Conservation (phyloP, 2,797 vertebrate species). For the Eulemur mongoz region DNA sequence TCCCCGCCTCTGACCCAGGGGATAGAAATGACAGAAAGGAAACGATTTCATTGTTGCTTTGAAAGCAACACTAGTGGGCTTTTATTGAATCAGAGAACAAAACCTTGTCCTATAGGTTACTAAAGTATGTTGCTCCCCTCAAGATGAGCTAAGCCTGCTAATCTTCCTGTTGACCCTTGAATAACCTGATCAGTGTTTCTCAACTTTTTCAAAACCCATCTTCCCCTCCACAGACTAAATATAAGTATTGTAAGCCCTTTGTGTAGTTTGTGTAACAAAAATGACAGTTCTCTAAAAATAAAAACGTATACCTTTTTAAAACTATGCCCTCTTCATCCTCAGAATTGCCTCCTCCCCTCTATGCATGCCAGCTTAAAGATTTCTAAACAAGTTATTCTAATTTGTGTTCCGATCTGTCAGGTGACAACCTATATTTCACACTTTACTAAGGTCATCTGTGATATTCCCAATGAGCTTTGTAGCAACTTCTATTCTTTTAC, state of each 20-base stretch:
- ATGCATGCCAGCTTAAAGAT: not conserved
- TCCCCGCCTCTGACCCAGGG: not conserved
- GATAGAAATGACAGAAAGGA: conserved; percentile 28
- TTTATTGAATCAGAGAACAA: conserved; percentile 51
- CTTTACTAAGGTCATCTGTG: not conserved
- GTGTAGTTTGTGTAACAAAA: conserved; percentile 11
- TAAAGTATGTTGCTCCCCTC: not conserved
- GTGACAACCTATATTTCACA: not conserved
- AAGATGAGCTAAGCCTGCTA: not conserved
- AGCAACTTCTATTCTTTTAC: not conserved
- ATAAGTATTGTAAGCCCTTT: not conserved
- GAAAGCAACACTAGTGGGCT: not conserved
- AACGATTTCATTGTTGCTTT: conserved; percentile 47
- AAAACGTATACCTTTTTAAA: conserved; percentile 1
- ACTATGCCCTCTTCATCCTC: not conserved
- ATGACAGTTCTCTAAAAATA: not conserved
- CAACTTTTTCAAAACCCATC: not conserved
- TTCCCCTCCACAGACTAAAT: not conserved
- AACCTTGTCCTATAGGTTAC: conserved; percentile 30
- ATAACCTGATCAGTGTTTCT: not conserved
- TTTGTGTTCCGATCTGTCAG: not conserved
- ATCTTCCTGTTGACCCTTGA: not conserved
- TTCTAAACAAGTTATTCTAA: not conserved
- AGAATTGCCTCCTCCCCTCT: not conserved
- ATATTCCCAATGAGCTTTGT: not conserved